Percentiles rank a stretch among this genome's conserved stretches.
phyloP scores from a whole-genome alignment of 2,797 vertebrate species.

The Lacerta agilis region DNA sequence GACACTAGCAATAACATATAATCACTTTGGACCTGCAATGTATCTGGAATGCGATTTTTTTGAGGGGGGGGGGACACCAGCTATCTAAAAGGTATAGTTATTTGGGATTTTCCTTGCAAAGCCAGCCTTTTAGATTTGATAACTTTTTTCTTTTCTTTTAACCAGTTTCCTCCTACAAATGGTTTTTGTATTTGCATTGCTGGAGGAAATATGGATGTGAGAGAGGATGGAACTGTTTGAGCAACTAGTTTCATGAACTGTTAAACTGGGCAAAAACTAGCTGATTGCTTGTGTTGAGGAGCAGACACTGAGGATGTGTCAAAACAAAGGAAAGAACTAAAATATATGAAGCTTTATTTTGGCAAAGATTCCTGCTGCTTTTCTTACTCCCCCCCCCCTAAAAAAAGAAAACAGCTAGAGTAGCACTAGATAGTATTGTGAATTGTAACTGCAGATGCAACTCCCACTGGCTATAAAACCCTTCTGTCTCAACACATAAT shows the following conservation, averaged over 20 bases:
- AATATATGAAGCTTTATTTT: constrained; percentile 48
- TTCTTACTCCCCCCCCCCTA: not conserved
- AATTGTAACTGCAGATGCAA: not conserved
- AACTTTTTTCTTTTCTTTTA: constrained; percentile 9
- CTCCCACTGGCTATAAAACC: constrained; percentile 34
- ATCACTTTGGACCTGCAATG: constrained; percentile 54
- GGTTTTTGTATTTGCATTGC: constrained; percentile 30
- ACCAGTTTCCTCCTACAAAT: constrained; percentile 21
- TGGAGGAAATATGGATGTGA: constrained; percentile 2
- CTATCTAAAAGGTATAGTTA: constrained; percentile 49
- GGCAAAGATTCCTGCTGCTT: constrained; percentile 29
- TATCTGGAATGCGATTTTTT: constrained; percentile 58
- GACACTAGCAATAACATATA: not conserved
- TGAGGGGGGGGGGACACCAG: not conserved
- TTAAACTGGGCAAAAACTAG: constrained; percentile 23
- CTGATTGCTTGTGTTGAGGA: constrained; percentile 20
- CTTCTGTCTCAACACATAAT: constrained; percentile 1
- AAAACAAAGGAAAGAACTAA: constrained; percentile 47
- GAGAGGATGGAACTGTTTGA: constrained; percentile 13
- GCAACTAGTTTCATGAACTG: constrained; percentile 49
- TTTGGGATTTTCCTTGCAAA: constrained; percentile 50
- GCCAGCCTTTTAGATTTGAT: not conserved
- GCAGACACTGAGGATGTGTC: constrained; percentile 24
- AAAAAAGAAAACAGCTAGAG: constrained; percentile 17
- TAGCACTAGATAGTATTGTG: not conserved